These are phyloP conservation scores for Zaprionus nigranus DNA, from an alignment of 1,140 invertebrate species.

Conservation along the genomic window DNA sequence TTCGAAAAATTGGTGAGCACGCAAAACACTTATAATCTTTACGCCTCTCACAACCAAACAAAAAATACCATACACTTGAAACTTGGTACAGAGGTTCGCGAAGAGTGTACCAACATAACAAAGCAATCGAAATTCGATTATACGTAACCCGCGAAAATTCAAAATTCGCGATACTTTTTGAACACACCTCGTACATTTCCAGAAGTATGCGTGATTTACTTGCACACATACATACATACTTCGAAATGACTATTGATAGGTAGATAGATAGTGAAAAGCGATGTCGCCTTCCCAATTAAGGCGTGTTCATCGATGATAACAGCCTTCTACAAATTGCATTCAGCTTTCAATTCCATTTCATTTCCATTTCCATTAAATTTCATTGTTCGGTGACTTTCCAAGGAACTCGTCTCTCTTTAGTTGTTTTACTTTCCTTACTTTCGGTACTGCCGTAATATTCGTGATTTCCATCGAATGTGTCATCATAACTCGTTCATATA, in stretches of 20 bases:
- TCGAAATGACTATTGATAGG: slow-evolving; percentile 13
- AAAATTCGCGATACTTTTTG: too few species aligned
- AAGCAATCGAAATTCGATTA: too few species aligned
- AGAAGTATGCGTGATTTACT: slow-evolving; percentile 5
- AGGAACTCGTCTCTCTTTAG: not conserved
- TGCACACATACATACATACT: not conserved
- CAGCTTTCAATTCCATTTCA: not conserved
- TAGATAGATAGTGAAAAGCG: slow-evolving; percentile 29
- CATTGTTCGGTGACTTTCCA: not conserved
- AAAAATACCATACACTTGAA: too few species aligned
- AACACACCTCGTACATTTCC: too few species aligned
- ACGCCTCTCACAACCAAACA: too few species aligned
- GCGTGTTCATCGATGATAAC: slow-evolving; percentile 21
- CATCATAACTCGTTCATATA: slow-evolving; percentile 2
- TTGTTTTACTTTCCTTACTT: not conserved
- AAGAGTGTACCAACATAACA: too few species aligned
- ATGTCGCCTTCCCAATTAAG: slow-evolving; percentile 26
- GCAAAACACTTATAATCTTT: too few species aligned
- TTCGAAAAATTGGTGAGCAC: too few species aligned
- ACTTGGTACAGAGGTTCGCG: too few species aligned
- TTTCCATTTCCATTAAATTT: not conserved
- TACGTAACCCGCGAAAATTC: too few species aligned
- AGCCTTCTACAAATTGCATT: slow-evolving; percentile 14
- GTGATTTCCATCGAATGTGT: not conserved
- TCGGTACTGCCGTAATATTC: not conserved